Base-by-base conservation (phyloP, 2,113 vertebrate genomes). In the Oophaga pumilio region DNA sequence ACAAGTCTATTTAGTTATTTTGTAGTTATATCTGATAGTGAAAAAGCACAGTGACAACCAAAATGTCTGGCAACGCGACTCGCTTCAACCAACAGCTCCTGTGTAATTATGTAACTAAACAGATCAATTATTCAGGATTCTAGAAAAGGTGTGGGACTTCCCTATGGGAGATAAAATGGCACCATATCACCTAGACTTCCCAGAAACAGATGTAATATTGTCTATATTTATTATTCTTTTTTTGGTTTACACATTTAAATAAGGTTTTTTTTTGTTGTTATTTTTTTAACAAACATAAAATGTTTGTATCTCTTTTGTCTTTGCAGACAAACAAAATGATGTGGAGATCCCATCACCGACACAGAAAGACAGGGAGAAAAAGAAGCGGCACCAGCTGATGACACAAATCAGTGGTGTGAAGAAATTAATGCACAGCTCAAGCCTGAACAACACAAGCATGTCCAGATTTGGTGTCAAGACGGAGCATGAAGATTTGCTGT, bases 311-410 rank as follows among this genome's bases (percentile, higher is more conserved):
- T 52, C 9, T 43, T 22, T 76, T 89, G 0, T 90, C 18, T 14
- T 91, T 90, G 7, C 93, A 99, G 98, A 99, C 92, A 99, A 99
- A 91, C 97, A 99, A 94, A 99, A 99, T 15, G 98, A 99, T 26
- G 93, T 99, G 94, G 98, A 99, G 93, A 96, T 99, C 71, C 97
- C 98, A 0, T 98, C 97, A 89, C 96, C 97, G 11, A 97, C 97
- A n/a, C 95, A 97, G 87, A 99, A 99, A 89, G 96, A 96, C 56
- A 93, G 97, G 87, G 97, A 98, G 85, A 97, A 97, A 92, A 99
- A 98, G 96, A 97, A 97, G 86, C 96, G 97, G 43, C 96, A 98
- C 93, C 94, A 97, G 88, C 94, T 97, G 89, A 99, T 99, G 97
- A 97, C 96, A 3, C 98, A 99, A 92, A 98, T 99, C 91, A 99